A percentile compares a stretch with the other conserved stretches of the same genome.
Evolutionary conservation across 2,113 vertebrate species (phyloP).

Genomic region (Protobothrops mucrosquamatus): DNA sequence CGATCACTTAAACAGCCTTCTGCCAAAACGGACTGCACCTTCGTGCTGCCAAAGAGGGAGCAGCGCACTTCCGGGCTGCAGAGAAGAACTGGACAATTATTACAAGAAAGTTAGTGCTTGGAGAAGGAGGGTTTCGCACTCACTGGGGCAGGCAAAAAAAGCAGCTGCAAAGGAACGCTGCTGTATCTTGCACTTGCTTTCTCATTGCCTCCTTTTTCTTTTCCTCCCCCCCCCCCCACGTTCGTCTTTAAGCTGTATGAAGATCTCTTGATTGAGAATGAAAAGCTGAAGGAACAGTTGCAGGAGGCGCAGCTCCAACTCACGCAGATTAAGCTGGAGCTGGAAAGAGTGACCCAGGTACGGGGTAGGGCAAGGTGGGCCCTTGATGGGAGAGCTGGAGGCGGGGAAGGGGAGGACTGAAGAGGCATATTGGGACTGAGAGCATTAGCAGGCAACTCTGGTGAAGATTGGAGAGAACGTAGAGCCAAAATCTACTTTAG

Average conservation of each 20-base stretch:
- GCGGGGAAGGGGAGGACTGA: not conserved
- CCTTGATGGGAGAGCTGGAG: not conserved
- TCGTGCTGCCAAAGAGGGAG: no score
- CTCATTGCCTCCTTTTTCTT: not conserved
- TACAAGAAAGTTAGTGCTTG: constrained; percentile 47
- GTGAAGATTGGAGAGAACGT: not conserved
- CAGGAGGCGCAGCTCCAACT: constrained; percentile 83
- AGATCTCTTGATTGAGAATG: constrained; percentile 75
- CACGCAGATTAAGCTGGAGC: constrained; percentile 84
- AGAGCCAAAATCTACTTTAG: not conserved
- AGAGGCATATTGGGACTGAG: not conserved
- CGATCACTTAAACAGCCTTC: constrained; percentile 21
- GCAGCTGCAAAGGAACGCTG: not conserved
- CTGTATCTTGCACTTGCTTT: not conserved
- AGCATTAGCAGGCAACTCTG: not conserved
- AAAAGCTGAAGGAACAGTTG: constrained; percentile 77
- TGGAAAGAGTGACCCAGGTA: constrained; percentile 86
- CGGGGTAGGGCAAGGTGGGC: not conserved
- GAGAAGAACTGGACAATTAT: constrained; percentile 26
- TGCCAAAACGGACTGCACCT: constrained; percentile 31
- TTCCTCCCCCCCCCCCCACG: not conserved
- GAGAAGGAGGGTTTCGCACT: no score
- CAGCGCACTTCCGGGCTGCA: not conserved
- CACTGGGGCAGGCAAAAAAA: no score
- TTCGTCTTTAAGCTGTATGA: constrained; percentile 73